Percentiles rank a stretch among this genome's conserved stretches.
Evolutionary conservation across 2,888 invertebrate genomes (phyloP).

Genomic region (Chloromyia formosa): DNA sequence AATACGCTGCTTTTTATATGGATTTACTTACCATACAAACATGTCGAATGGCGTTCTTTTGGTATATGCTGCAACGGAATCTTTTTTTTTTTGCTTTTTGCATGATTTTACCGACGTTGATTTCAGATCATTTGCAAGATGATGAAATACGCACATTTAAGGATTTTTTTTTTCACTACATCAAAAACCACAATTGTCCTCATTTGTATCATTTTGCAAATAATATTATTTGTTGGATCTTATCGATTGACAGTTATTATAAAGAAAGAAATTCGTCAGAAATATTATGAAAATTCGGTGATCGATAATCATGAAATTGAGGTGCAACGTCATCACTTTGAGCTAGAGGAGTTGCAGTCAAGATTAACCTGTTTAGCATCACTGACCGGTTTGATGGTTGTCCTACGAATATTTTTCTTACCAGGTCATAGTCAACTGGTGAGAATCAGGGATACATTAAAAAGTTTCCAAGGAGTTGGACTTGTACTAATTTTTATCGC

Average conservation of each 20-base stretch:
- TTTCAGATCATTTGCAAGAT: conserved; percentile 8
- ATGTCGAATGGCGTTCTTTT: conserved; percentile 28
- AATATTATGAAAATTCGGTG: not conserved
- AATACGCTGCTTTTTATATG: conserved; percentile 28
- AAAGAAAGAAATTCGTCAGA: conserved; percentile 7
- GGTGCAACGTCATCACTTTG: conserved; percentile 1
- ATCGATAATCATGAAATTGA: conserved; percentile 29
- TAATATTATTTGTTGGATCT: conserved; percentile 24
- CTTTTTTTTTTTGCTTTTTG: conserved; percentile 30
- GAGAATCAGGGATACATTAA: not conserved
- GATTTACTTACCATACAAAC: conserved; percentile 33
- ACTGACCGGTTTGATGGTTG: conserved; percentile 11
- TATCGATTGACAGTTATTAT: not conserved
- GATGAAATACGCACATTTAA: not conserved
- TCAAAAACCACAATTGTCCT: conserved; percentile 32
- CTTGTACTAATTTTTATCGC: conserved; percentile 28
- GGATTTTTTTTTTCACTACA: conserved; percentile 23
- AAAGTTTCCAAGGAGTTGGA: conserved; percentile 12
- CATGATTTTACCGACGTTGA: conserved; percentile 4
- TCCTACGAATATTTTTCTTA: conserved; percentile 23
- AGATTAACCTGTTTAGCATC: conserved; percentile 27
- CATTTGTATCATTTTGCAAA: conserved; percentile 2
- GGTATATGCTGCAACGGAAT: conserved; percentile 21
- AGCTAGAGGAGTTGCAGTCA: conserved; percentile 21
- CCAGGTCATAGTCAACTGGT: not conserved